Conservation (phyloP, 2,888 invertebrate genomes). For the Melieria picta region DNA sequence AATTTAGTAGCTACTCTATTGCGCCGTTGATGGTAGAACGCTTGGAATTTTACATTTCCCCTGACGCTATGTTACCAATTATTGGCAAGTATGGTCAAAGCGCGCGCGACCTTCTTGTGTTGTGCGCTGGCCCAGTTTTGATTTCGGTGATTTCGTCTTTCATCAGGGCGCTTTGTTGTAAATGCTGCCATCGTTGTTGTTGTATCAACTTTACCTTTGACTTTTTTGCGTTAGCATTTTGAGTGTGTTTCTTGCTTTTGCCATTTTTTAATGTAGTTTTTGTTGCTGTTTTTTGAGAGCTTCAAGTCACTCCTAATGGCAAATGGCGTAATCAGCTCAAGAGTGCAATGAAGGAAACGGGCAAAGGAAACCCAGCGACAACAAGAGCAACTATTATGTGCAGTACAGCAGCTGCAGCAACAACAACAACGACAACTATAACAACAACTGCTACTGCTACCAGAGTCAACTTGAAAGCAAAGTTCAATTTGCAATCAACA, state of each 20-base stretch:
- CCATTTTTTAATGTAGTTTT: not conserved
- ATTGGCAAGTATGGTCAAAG: not conserved
- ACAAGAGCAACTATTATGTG: too few species aligned
- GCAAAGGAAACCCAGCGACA: not conserved
- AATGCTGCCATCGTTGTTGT: not conserved
- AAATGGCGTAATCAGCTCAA: constrained; percentile 7
- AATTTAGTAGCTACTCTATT: too few species aligned
- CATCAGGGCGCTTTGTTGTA: not conserved
- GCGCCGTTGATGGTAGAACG: too few species aligned
- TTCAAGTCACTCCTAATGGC: not conserved
- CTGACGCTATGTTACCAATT: not conserved
- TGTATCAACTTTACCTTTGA: too few species aligned
- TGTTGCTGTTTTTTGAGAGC: not conserved
- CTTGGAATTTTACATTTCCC: too few species aligned
- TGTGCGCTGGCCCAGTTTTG: not conserved
- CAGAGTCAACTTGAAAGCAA: not conserved
- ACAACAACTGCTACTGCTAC: not conserved
- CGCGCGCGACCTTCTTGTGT: not conserved
- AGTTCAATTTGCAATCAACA: constrained; percentile 7
- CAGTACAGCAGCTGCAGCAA: not conserved
- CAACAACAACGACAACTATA: not conserved
- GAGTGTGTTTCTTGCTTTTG: not conserved
- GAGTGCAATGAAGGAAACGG: not conserved
- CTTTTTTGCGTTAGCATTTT: too few species aligned
- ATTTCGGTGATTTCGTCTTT: not conserved